These are phyloP conservation scores for Cnemophilus loriae DNA, from an alignment of 2,113 vertebrate species.

Conservation along the genomic window DNA sequence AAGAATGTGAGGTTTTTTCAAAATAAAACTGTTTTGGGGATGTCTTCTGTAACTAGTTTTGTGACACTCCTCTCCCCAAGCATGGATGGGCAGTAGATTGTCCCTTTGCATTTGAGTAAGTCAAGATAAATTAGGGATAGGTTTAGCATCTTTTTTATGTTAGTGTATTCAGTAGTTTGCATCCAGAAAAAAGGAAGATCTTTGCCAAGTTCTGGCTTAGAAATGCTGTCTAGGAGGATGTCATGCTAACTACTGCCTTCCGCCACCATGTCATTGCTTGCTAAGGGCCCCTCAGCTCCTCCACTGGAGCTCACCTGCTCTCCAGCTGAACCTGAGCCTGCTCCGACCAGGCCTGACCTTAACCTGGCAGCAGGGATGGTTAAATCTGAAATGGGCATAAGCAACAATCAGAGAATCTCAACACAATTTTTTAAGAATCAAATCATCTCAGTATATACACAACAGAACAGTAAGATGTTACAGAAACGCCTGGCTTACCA, in stretches of 20 bases:
- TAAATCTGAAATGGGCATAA: neutral
- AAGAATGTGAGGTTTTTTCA: accelerated
- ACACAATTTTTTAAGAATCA: neutral
- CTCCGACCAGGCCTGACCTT: neutral
- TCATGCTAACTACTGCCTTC: neutral
- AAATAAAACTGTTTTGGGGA: neutral
- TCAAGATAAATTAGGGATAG: neutral
- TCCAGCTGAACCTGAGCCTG: neutral
- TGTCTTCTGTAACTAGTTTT: neutral
- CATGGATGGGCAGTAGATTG: accelerated
- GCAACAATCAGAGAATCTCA: neutral
- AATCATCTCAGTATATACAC: neutral
- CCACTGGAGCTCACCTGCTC: neutral
- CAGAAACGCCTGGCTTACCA: neutral
- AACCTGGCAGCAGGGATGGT: neutral
- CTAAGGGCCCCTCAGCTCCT: neutral
- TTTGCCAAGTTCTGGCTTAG: neutral
- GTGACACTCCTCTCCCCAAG: neutral
- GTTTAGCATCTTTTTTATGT: neutral
- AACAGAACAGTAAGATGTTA: neutral
- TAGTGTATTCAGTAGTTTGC: neutral
- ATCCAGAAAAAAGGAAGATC: neutral
- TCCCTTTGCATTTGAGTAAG: neutral
- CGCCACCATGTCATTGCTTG: accelerated
- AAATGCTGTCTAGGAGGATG: neutral